Evolutionary conservation across 2,797 vertebrate species (phyloP), one percentile per base, ranked within the genome.

Genomic region (Echeneis naucrates): DNA sequence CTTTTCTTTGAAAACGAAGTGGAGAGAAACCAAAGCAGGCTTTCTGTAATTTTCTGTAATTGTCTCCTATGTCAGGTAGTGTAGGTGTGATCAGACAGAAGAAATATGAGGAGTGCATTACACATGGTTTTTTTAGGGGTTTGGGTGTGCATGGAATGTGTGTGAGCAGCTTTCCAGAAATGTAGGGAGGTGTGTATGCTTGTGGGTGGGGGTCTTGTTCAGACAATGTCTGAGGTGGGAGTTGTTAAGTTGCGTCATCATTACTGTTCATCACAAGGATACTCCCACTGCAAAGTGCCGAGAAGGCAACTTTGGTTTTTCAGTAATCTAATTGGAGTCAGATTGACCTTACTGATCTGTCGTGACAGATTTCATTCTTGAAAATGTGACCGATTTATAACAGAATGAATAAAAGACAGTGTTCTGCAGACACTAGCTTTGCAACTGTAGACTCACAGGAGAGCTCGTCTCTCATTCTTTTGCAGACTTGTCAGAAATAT

Each of bases 141-240:
- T 72, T 57, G 53, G 54, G 48, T 55, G 77, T 64, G 17, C 14
- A 4, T 27, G 54, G 58, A 80, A 80, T 80, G 47, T 71, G 51
- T 82, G 72, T 82, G 19, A 48, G 58, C 45, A 69, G 50, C 48
- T 66, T 70, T 75, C 81, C 33, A 40, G 24, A 24, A 24, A 61
- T n/a, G 26, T 44, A 27, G 24, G 60, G 59, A 76, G 78, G 55
- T 16, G 26, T 53, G 13, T 50, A 42, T 30, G 6, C 30, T 26
- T 26, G 12, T 54, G 48, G 23, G 30, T 13, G 48, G 24, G n/a
- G 11, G 17, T 45, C 53, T 26, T 33, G 52, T 55, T 45, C 16
- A n/a, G 32, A 50, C 16, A 21, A 58, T 33, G 12, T 72, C 59
- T 68, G 50, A 59, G 55, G 37, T 74, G 33, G 57, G 55, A 69